Evolutionary conservation across 64 coral and sea anemone genomes (phyloP).

Genomic region (Astreopora myriophthalma): DNA sequence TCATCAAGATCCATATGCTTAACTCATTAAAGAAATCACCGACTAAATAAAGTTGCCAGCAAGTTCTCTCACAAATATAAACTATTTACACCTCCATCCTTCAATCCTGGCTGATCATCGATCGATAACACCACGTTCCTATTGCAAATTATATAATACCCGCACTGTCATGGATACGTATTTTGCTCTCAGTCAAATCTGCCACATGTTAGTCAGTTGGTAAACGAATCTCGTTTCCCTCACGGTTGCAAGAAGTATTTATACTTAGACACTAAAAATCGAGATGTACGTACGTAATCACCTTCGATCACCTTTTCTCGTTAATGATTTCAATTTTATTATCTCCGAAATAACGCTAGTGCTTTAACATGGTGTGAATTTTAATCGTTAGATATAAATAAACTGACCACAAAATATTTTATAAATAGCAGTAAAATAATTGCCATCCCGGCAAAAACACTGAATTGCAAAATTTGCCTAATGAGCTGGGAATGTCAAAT

Average conservation of each 20-base stretch:
- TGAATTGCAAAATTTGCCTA: too few species aligned
- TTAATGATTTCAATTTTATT: too few species aligned
- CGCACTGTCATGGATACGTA: neutral
- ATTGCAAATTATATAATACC: neutral
- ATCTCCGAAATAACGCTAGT: too few species aligned
- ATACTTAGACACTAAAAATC: too few species aligned
- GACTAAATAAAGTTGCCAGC: conserved; percentile 13
- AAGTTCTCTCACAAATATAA: neutral
- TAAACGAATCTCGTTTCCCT: neutral
- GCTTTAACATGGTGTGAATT: too few species aligned
- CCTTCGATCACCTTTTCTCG: too few species aligned
- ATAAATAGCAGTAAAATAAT: too few species aligned
- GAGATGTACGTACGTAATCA: too few species aligned
- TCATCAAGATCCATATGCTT: conserved; percentile 1
- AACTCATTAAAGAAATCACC: neutral
- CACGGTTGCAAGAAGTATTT: neutral
- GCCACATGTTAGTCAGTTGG: neutral
- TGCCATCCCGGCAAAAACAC: too few species aligned
- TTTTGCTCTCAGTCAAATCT: neutral
- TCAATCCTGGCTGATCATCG: neutral
- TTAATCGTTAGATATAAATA: too few species aligned
- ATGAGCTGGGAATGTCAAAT: too few species aligned
- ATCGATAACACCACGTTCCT: neutral
- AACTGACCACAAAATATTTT: too few species aligned
- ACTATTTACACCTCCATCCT: conserved; percentile 5